Evolutionary conservation across 2,888 invertebrate genomes (phyloP).

Genomic region (Adineta ricciae): DNA sequence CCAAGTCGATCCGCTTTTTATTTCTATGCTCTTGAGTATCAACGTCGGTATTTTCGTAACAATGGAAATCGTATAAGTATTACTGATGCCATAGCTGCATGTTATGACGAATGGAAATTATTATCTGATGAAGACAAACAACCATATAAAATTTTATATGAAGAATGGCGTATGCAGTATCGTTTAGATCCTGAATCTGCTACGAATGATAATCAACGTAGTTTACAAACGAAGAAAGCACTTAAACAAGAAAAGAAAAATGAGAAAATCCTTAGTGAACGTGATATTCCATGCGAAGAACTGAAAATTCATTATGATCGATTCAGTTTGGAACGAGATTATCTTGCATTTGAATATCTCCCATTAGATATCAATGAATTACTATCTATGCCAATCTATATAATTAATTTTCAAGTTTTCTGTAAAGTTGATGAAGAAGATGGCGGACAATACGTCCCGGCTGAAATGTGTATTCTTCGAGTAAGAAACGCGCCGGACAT

Average conservation of each 20-base stretch:
- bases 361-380: conserved; percentile 19
- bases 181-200: background rate
- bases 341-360: conserved; percentile 7
- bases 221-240: background rate
- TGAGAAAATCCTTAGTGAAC: conserved; percentile 6
- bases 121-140: background rate
- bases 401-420: conserved; percentile 15
- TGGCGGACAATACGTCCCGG: background rate
- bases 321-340: background rate
- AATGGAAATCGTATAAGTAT: background rate
- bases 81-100: background rate
- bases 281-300: conserved; percentile 20
- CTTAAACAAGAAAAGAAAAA: background rate
- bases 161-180: conserved; percentile 16
- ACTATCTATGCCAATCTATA: conserved; percentile 4
- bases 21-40: conserved; percentile 17
- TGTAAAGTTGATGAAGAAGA: conserved; percentile 19
- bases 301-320: conserved; percentile 19
- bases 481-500: background rate
- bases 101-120: conserved; percentile 19
- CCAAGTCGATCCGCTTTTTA: conserved; percentile 11
- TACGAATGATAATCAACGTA: background rate
- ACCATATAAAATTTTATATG: background rate
- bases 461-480: background rate
- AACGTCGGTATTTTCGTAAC: background rate